These are phyloP conservation scores for cattle (Bos taurus) DNA, from an alignment of 2,113 vertebrate genomes.

Conservation along the genomic window ARS-UCD2.0 NC_037334.1:99536501-99537000, in stretches of 20 bases:
- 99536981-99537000: background rate
- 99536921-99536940: background rate
- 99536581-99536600: slow-evolving; percentile 3
- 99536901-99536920: background rate
- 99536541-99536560: slow-evolving; percentile 37
- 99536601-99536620: slow-evolving; percentile 17
- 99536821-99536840: background rate
- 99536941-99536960: background rate
- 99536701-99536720: background rate
- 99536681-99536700: background rate
- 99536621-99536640: slow-evolving; percentile 37
- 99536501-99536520: slow-evolving; percentile 32
- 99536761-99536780: background rate
- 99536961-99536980: background rate
- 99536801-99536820: background rate
- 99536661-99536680: background rate
- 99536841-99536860: background rate
- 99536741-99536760: background rate
- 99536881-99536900: background rate
- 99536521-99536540: background rate
- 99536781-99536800: background rate
- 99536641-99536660: slow-evolving; percentile 40
- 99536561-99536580: slow-evolving; percentile 56
- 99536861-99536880: background rate
- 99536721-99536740: background rate